These are phyloP conservation scores for Drosophila ogumai DNA, from an alignment of 1,140 invertebrate genomes.

Conservation along the genomic window DNA sequence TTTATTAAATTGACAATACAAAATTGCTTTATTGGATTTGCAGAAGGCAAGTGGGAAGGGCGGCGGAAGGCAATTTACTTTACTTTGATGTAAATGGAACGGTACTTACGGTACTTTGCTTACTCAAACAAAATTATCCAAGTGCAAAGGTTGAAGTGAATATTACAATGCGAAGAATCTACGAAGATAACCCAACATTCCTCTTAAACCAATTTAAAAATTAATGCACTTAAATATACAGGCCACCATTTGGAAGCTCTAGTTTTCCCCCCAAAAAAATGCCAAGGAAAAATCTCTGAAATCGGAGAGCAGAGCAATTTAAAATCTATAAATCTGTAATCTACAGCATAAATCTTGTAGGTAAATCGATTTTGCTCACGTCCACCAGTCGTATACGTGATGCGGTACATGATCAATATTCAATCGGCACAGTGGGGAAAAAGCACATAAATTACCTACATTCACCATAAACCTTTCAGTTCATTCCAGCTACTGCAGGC, in stretches of 20 bases:
- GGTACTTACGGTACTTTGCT: constrained; percentile 17
- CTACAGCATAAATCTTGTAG: constrained; percentile 18
- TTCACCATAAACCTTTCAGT: constrained; percentile 36
- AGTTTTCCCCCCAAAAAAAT: neutral
- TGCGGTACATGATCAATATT: constrained; percentile 42
- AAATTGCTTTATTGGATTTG: constrained; percentile 65
- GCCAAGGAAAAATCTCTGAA: neutral
- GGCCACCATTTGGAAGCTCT: neutral
- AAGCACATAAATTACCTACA: constrained; percentile 41
- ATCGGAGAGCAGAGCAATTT: constrained; percentile 12
- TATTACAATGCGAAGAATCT: constrained; percentile 8
- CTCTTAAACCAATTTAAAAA: constrained; percentile 35
- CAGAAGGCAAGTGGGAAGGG: neutral
- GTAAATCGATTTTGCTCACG: constrained; percentile 32
- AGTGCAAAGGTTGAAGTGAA: neutral
- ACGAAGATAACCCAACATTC: neutral
- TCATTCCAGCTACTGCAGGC: constrained; percentile 6
- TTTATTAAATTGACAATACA: constrained; percentile 77
- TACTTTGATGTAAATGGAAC: constrained; percentile 47
- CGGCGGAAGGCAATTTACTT: constrained; percentile 34
- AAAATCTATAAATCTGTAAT: constrained; percentile 40
- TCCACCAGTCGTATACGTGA: constrained; percentile 40
- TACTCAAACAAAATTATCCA: constrained; percentile 42
- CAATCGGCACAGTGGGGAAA: constrained; percentile 30
- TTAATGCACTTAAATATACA: constrained; percentile 25